Evolutionary conservation across 2,888 invertebrate genomes (phyloP), one percentile per base, ranked within the genome.

Genomic region (Zeuzera pyrina): DNA sequence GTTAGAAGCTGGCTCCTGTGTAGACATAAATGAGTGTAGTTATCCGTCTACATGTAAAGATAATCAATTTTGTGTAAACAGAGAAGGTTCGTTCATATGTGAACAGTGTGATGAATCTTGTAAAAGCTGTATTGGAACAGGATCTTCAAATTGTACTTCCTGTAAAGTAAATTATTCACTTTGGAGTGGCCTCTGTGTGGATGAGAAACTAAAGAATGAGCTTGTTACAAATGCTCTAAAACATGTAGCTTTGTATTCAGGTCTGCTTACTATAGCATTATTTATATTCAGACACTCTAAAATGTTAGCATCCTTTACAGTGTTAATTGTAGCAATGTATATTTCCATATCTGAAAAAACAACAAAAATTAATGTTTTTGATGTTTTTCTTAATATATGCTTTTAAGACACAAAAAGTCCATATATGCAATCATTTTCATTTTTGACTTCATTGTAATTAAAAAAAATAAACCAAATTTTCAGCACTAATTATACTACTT

Each of bases 51-150:
- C 73, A 8, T 91, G 89, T 55, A 73, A 83, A 8, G 59, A 70
- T 3, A 88, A 90, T 61, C 87, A 95, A 57, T 96, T 93, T 64
- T 97, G 97, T 73, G 85, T 92, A 0, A 97, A 97, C 61, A 90
- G 85, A 36, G 92, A 92, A 49, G 97, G 97, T 7, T 90, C 92
- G 1, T 92, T 87, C 61, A 71, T 76, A 13, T 97, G 97, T 70
- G 74, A 89, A 52, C 87, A 85, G 39, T 97, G 97, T 81, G 93
- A 96, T 69, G 85, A 78, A 45, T 87, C 94, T 2, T 97, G 97
- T 63, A 81, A 86, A 39, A 90, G 91, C 2, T 97, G 97, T 64
- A 85, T 81, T 15, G 95, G 94, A 2, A 90, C 91, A 66, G 96
- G 96, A 0, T 89, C 93, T 10, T 91, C 92, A 57, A 93, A 94